Percentiles rank a stretch among this genome's conserved stretches.
These are phyloP conservation scores for Atta colombica DNA, from an alignment of 1,140 invertebrate species.

Conservation along the genomic window DNA sequence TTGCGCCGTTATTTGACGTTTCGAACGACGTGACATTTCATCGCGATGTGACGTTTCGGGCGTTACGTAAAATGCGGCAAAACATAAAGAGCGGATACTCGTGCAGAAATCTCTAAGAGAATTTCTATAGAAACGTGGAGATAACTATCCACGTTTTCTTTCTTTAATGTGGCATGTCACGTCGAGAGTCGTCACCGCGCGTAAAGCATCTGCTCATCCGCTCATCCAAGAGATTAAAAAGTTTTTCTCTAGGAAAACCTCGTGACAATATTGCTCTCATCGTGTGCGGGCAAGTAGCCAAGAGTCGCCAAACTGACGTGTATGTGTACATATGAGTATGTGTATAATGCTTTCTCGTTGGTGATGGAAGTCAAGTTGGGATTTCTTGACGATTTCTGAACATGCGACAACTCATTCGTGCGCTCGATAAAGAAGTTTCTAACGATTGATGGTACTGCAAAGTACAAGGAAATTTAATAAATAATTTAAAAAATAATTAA, in stretches of 20 bases:
- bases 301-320: conserved; percentile 6
- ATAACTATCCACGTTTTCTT: neutral
- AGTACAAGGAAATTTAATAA: conserved; percentile 68
- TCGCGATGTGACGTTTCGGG: neutral
- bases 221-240: conserved; percentile 71
- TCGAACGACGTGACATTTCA: conserved; percentile 28
- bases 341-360: neutral
- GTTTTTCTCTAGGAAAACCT: conserved; percentile 55
- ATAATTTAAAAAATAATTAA: no score
- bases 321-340: neutral
- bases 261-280: conserved; percentile 67
- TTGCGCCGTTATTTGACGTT: conserved; percentile 39
- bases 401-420: conserved; percentile 35
- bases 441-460: conserved; percentile 60
- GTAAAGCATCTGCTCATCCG: conserved; percentile 71
- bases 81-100: neutral
- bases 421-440: conserved; percentile 65
- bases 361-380: conserved; percentile 3
- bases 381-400: conserved; percentile 52
- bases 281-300: conserved; percentile 48
- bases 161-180: conserved; percentile 44
- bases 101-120: conserved; percentile 16
- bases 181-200: conserved; percentile 40
- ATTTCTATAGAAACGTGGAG: conserved; percentile 7
- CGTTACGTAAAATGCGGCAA: neutral